Conservation (phyloP, 2,888 invertebrate genomes). For the Hirtodrosophila histrioides region DNA sequence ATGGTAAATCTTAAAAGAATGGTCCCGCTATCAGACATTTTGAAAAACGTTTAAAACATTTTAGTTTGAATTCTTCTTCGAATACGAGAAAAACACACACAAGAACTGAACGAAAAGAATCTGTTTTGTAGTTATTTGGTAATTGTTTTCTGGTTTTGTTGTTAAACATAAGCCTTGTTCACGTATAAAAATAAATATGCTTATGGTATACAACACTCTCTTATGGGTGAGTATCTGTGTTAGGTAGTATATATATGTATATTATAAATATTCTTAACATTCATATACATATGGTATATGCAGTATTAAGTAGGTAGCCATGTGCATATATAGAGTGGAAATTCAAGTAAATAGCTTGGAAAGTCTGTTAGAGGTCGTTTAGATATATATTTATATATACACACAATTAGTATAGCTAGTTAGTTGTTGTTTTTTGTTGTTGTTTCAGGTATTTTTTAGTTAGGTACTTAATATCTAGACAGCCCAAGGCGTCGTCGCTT, state of each 20-base stretch:
- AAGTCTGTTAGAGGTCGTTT: slow-evolving; percentile 71
- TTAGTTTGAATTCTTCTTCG: slow-evolving; percentile 72
- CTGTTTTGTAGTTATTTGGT: slow-evolving; percentile 31
- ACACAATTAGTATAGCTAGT: slow-evolving; percentile 56
- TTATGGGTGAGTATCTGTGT: slow-evolving; percentile 24
- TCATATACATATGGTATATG: slow-evolving; percentile 29
- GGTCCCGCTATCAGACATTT: slow-evolving; percentile 85
- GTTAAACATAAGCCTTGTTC: slow-evolving; percentile 35
- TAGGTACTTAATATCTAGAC: slow-evolving; percentile 75
- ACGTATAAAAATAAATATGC: slow-evolving; percentile 76
- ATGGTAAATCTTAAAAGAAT: slow-evolving; percentile 85
- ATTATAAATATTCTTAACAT: slow-evolving; percentile 41
- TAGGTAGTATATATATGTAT: slow-evolving; percentile 36
- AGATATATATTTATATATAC: slow-evolving; percentile 38
- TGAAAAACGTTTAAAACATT: slow-evolving; percentile 83
- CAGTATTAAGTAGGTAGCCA: slow-evolving; percentile 61
- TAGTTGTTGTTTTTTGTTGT: slow-evolving; percentile 37
- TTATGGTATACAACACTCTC: slow-evolving; percentile 48
- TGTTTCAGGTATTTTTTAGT: slow-evolving; percentile 56
- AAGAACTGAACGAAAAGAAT: slow-evolving; percentile 55
- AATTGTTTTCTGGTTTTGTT: slow-evolving; percentile 1
- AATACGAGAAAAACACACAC: slow-evolving; percentile 64
- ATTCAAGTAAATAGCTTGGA: slow-evolving; percentile 47
- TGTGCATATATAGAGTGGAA: slow-evolving; percentile 62
- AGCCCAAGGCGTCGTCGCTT: slow-evolving; percentile 37